Conservation (phyloP, 1,140 invertebrate genomes). For the Cydia pomonella region DNA sequence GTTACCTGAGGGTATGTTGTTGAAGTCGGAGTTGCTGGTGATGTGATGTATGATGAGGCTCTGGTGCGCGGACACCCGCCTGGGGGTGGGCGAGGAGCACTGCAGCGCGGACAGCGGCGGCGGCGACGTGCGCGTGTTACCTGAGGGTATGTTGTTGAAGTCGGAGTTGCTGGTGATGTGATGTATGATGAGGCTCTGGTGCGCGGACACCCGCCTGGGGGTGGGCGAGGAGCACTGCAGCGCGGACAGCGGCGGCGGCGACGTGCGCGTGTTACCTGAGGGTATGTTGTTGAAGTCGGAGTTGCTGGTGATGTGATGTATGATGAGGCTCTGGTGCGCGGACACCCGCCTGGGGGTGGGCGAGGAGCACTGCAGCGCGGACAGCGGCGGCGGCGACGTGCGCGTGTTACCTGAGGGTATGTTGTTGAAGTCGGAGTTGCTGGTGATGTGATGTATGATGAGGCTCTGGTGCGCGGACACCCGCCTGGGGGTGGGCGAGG, state of each 20-base stretch:
- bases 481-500: conserved; percentile 71
- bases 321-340: conserved; percentile 71
- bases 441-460: conserved; percentile 75
- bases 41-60: conserved; percentile 75
- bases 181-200: conserved; percentile 73
- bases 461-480: conserved; percentile 71
- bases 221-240: conserved; percentile 75
- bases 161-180: conserved; percentile 76
- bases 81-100: conserved; percentile 73
- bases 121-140: too few species aligned
- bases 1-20: conserved; percentile 69
- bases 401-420: conserved; percentile 67
- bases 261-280: too few species aligned
- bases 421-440: conserved; percentile 76
- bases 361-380: conserved; percentile 73
- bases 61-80: conserved; percentile 71
- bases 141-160: conserved; percentile 71
- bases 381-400: conserved; percentile 70
- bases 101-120: conserved; percentile 72
- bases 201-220: conserved; percentile 70
- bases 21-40: conserved; percentile 75
- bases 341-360: conserved; percentile 72
- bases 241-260: conserved; percentile 69
- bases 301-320: conserved; percentile 75
- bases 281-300: conserved; percentile 76